Base-by-base conservation (phyloP, 2,113 vertebrate genomes). In the Bostrychus sinensis region DNA sequence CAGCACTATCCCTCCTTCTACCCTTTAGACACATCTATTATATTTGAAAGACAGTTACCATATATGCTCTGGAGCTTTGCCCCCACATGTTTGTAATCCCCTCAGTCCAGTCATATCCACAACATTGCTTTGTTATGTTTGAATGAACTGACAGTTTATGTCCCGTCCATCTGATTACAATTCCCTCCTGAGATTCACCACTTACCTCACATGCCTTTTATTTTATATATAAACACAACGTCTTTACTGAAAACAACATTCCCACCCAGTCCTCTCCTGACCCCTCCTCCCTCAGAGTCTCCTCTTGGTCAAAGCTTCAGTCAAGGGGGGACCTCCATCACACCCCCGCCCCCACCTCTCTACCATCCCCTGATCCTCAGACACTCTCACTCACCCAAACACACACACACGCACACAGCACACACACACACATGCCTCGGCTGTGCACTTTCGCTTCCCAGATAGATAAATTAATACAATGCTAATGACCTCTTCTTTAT, bases 401-500 rank as follows among this genome's bases (percentile, higher is more conserved):
- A 72, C 3, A 78, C 79, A 83, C 78, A 81, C 76, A 82, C 60
- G 72, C 61, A n/a, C n/a, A n/a, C n/a, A n/a, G n/a, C n/a, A 72
- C 45, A 1, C 77, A 72, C 3, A 78, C 79, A 83, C 78, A 81
- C 76, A 82, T 62, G 72, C 61, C 56, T 54, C 8, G 28, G 61
- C 56, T 71, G 63, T 70, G 72, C 86, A 84, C 85, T 79, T 91
- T 90, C 75, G 13, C 79, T 86, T 76, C 72, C 85, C 80, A 66
- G 70, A 73, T 82, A 67, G 69, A 70, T 83, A 77, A 82, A 88
- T 90, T 82, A 88, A 91, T 83, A 69, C 79, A 89, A 86, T 91
- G 89, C 86, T 90, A 87, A 90, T 87, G 85, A 91, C 69, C 80
- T 73, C 59, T 72, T 54, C 76, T 67, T 65, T 74, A 88, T 91